Evolutionary conservation across 2,797 vertebrate genomes (phyloP).

Genomic region (Melanotaenia maccullochi): DNA sequence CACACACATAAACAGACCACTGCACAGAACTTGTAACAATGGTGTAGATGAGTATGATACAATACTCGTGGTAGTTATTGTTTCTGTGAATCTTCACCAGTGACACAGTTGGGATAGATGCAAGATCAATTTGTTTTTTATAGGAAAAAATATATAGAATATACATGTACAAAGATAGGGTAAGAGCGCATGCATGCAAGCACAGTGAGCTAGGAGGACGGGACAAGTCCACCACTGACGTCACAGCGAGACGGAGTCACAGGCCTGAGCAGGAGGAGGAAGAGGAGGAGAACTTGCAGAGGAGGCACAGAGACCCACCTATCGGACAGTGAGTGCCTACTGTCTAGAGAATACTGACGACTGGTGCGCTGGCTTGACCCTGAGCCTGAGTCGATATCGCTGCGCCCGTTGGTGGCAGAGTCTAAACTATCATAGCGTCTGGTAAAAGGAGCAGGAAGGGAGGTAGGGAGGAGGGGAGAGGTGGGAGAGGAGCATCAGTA

Average conservation of each 20-base stretch:
- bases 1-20: conserved; percentile 48
- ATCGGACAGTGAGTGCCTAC: conserved; percentile 92
- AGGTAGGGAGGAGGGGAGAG: conserved; percentile 80
- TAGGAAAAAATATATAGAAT: conserved; percentile 52
- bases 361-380: conserved; percentile 92
- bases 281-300: conserved; percentile 65
- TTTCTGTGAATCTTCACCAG: conserved; percentile 44
- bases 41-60: conserved; percentile 39
- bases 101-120: conserved; percentile 65
- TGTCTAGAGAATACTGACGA: conserved; percentile 94
- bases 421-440: conserved; percentile 96
- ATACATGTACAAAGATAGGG: conserved; percentile 73
- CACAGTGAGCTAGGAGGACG: conserved; percentile 86
- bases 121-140: conserved; percentile 45
- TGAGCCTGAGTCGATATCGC: conserved; percentile 94
- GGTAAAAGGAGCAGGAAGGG: conserved; percentile 80
- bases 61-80: conserved; percentile 33
- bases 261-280: conserved; percentile 82
- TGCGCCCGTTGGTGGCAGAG: conserved; percentile 92
- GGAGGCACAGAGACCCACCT: conserved; percentile 87
- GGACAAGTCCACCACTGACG: conserved; percentile 87
- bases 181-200: conserved; percentile 87
- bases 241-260: conserved; percentile 87
- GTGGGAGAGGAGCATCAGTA: conserved; percentile 86
- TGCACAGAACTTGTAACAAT: conserved; percentile 36